Percentiles rank a stretch among this genome's conserved stretches.
phyloP scores from a whole-genome alignment of 2,797 vertebrate species.

The Xenops minutus region DNA sequence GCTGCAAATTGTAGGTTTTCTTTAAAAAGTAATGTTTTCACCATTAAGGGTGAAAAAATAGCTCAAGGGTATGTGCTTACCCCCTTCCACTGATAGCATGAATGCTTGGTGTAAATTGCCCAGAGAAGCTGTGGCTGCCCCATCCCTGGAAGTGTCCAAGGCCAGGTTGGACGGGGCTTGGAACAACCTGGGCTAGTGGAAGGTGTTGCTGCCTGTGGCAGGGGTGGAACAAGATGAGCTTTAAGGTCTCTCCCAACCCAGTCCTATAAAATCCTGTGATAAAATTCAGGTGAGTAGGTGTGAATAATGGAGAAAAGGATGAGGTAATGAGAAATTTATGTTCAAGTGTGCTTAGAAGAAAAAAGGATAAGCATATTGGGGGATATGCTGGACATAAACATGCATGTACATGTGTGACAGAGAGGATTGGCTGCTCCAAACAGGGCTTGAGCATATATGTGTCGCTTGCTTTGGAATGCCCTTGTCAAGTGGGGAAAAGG shows the following conservation, averaged over 20 bases:
- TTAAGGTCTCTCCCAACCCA: neutral
- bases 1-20: neutral
- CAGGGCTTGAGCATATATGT: neutral
- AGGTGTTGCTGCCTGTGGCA: neutral
- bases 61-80: neutral
- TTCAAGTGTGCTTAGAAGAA: neutral
- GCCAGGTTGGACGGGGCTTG: neutral
- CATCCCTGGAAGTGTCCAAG: neutral
- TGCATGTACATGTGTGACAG: rapidly evolving
- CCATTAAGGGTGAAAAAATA: neutral
- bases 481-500: rapidly evolving
- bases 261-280: neutral
- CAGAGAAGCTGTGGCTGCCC: neutral
- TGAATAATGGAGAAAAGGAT: neutral
- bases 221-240: rapidly evolving
- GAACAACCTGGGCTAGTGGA: neutral
- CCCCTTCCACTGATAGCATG: neutral
- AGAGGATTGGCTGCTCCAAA: neutral
- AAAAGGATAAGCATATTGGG: neutral
- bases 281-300: neutral
- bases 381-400: neutral
- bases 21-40: neutral
- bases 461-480: rapidly evolving
- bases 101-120: neutral
- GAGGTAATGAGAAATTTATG: neutral